Conservation (phyloP, 2,888 invertebrate species). For the Nephrotoma appendiculata region DNA sequence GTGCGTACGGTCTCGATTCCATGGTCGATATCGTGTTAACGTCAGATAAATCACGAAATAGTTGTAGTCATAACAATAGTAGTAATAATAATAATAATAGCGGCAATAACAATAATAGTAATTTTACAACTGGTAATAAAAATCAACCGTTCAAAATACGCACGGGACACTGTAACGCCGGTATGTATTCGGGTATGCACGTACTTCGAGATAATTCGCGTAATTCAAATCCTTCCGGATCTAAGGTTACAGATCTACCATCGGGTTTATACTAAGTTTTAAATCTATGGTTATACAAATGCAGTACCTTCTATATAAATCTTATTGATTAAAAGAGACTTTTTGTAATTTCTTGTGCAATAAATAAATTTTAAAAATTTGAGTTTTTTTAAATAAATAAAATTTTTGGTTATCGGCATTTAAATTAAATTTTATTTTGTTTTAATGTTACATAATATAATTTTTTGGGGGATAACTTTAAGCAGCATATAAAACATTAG, state of each 20-base stretch:
- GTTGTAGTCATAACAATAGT: background rate
- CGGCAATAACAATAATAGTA: background rate
- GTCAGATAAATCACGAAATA: slow-evolving; percentile 14
- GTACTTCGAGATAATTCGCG: slow-evolving; percentile 14
- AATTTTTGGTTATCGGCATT: background rate
- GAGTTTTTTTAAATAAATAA: background rate
- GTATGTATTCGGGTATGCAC: slow-evolving; percentile 43
- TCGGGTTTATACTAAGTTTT: slow-evolving; percentile 48
- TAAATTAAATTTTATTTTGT: background rate
- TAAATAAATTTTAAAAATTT: background rate
- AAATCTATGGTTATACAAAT: background rate
- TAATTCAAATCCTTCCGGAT: slow-evolving; percentile 33
- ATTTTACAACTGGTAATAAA: background rate
- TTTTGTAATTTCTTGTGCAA: slow-evolving; percentile 3
- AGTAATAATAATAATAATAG: background rate
- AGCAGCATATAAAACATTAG: background rate
- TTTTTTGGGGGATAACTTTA: slow-evolving; percentile 9
- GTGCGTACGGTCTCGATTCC: slow-evolving; percentile 48
- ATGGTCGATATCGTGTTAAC: slow-evolving; percentile 57
- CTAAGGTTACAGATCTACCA: slow-evolving; percentile 57
- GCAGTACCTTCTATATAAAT: background rate
- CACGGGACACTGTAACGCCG: slow-evolving; percentile 45
- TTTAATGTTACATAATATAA: background rate
- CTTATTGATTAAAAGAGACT: background rate
- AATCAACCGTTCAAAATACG: slow-evolving; percentile 28